These are phyloP conservation scores for Chaetodon auriga DNA, from an alignment of 2,113 vertebrate species.

Conservation along the genomic window DNA sequence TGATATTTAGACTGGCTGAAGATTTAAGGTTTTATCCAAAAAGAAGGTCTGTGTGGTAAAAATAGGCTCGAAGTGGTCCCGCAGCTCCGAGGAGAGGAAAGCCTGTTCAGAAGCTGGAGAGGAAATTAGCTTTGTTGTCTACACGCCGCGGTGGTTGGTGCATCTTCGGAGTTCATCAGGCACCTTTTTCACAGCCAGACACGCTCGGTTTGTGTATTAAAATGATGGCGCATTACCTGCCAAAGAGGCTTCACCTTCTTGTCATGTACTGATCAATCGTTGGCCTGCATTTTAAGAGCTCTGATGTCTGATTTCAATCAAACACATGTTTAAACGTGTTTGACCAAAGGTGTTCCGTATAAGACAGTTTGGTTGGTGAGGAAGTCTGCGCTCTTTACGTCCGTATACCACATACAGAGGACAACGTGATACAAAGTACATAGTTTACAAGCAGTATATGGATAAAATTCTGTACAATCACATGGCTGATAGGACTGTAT, in stretches of 20 bases:
- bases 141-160: constrained; percentile 2
- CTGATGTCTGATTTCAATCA: constrained; percentile 45
- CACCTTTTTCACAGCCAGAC: constrained; percentile 53
- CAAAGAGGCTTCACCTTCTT: constrained; percentile 58
- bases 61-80: constrained; percentile 67
- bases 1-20: constrained; percentile 81
- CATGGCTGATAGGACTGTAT: too few relatives aligned
- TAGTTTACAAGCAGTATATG: not conserved
- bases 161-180: constrained; percentile 59
- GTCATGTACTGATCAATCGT: constrained; percentile 36
- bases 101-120: constrained; percentile 56
- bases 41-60: constrained; percentile 68
- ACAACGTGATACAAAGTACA: not conserved
- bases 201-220: constrained; percentile 40
- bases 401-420: not conserved
- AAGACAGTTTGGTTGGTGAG: constrained; percentile 18
- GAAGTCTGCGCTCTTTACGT: not conserved
- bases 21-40: constrained; percentile 75
- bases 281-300: constrained; percentile 44
- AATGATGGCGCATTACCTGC: constrained; percentile 54
- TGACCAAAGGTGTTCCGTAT: constrained; percentile 36
- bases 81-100: constrained; percentile 55
- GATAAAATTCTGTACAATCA: too few relatives aligned
- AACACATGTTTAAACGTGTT: constrained; percentile 39
- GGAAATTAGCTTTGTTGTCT: constrained; percentile 74